Evolutionary conservation across 2,888 invertebrate genomes (phyloP).

Genomic region (Himalopsyche kuldschensis): DNA sequence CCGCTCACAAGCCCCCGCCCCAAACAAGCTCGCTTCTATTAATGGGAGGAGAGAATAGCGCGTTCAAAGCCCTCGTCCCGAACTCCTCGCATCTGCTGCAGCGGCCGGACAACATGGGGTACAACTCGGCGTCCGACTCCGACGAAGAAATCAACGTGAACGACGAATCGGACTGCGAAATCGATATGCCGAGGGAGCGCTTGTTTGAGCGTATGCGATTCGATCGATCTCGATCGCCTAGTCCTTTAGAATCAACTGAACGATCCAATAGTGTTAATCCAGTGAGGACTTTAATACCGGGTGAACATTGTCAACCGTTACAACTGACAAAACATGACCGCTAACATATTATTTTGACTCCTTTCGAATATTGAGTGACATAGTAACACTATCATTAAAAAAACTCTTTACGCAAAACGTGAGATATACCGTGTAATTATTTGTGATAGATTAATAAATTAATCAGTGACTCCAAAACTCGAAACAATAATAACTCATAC

Average conservation of each 20-base stretch:
- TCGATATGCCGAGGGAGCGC: conserved; percentile 49
- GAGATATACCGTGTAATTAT: too few relatives aligned
- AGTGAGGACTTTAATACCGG: conserved; percentile 42
- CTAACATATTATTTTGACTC: conserved; percentile 41
- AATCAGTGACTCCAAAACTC: too few relatives aligned
- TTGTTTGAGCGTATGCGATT: conserved; percentile 45
- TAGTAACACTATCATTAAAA: too few relatives aligned
- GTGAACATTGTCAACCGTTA: conserved; percentile 62
- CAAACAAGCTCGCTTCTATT: conserved; percentile 51
- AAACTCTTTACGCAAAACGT: too few relatives aligned
- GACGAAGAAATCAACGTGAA: conserved; percentile 87
- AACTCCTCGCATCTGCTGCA: conserved; percentile 46
- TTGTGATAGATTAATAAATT: too few relatives aligned
- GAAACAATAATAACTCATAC: too few relatives aligned
- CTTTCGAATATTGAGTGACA: too few relatives aligned
- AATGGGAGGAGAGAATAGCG: conserved; percentile 91
- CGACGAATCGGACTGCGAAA: conserved; percentile 71
- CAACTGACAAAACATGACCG: conserved; percentile 76
- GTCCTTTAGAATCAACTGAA: not conserved
- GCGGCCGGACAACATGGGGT: conserved; percentile 47
- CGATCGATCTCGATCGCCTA: conserved; percentile 55
- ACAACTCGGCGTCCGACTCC: conserved; percentile 62
- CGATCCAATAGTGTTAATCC: conserved; percentile 46
- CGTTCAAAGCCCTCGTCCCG: conserved; percentile 76
- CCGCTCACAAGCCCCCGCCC: conserved; percentile 58